These are phyloP conservation scores for Amphiprion ocellaris DNA, from an alignment of 2,113 vertebrate genomes.

Conservation along the genomic window DNA sequence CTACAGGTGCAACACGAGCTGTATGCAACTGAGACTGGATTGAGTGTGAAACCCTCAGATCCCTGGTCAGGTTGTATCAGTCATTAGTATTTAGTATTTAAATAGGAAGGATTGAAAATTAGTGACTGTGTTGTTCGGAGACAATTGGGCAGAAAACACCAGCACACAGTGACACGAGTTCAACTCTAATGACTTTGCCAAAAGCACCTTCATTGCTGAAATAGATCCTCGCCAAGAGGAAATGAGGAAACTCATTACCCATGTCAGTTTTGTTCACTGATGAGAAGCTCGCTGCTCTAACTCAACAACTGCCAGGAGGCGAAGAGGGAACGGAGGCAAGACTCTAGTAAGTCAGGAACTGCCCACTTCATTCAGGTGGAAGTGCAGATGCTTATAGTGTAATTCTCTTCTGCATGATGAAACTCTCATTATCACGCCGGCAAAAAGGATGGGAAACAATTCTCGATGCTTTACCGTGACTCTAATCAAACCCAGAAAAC, in stretches of 20 bases:
- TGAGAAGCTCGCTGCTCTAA: conserved; percentile 53
- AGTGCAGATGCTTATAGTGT: conserved; percentile 37
- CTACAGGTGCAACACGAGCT: background rate
- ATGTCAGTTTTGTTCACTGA: conserved; percentile 73
- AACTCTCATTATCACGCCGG: conserved; percentile 27
- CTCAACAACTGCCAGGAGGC: conserved; percentile 46
- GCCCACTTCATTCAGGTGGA: conserved; percentile 47
- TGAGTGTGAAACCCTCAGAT: background rate
- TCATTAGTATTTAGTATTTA: conserved; percentile 2
- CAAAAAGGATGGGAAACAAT: conserved; percentile 11
- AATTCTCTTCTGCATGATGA: conserved; percentile 28
- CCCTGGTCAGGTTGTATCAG: background rate
- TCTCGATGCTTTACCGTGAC: conserved; percentile 18
- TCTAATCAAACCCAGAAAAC: conserved; percentile 31
- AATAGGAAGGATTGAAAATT: background rate
- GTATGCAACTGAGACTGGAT: no score
- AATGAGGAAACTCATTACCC: conserved; percentile 76
- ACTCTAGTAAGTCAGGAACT: conserved; percentile 33
- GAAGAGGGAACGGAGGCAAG: background rate
- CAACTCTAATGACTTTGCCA: conserved; percentile 64
- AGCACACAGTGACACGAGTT: conserved; percentile 25
- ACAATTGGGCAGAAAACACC: conserved; percentile 20
- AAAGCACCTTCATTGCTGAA: conserved; percentile 58
- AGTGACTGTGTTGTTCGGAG: conserved; percentile 19
- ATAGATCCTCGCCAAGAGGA: conserved; percentile 53